Base-by-base conservation (phyloP, 2,113 vertebrate species). In the Burhinus bistriatus region DNA sequence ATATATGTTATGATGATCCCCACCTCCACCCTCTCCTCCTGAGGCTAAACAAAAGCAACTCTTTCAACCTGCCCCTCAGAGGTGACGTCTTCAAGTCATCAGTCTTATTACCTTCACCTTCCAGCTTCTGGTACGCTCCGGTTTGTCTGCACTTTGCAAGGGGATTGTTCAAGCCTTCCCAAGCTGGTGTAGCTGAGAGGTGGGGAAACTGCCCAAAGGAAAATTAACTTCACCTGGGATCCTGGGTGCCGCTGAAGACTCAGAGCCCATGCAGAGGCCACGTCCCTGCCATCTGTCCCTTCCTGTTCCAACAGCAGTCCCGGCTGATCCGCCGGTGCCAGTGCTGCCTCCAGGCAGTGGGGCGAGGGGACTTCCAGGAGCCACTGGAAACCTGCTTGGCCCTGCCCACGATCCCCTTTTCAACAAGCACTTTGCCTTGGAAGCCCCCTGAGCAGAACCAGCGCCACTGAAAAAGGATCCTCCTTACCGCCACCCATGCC, bases 41-140 rank as follows among this genome's bases (percentile, higher is more conserved):
- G 57, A 70, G 45, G 65, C n/a, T 62, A 52, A 82, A 69, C 22
- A 68, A 82, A 82, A 36, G 25, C 75, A 82, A 5, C 11, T 45
- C 15, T 70, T 90, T 58, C 76, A 86, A 21, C 16, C 25, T 40
- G 20, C 57, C 12, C 14, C 36, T 62, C 83, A 68, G 38, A 15
- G 1, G 20, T 71, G 52, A 30, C 0, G 0, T 26, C 61, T 65
- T 65, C 7, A 2, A 70, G 40, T n/a, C 18, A 49, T 19, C 13
- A 4, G 2, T 47, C 42, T 69, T 40, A 40, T 6, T 40, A 93
- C 76, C 3, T 12, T 6, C 65, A 6, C 19, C 34, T 79, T 80
- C 38, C 34, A 83, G 23, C n/a, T 68, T 93, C 42, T 65, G 58
- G 25, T 52, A 59, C 40, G 21, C 5, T 64, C 38, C n/a, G 20